Percentiles rank a stretch among this genome's conserved stretches.
Evolutionary conservation across 2,888 invertebrate species (phyloP).

Genomic region (Druceiella hillmani): DNA sequence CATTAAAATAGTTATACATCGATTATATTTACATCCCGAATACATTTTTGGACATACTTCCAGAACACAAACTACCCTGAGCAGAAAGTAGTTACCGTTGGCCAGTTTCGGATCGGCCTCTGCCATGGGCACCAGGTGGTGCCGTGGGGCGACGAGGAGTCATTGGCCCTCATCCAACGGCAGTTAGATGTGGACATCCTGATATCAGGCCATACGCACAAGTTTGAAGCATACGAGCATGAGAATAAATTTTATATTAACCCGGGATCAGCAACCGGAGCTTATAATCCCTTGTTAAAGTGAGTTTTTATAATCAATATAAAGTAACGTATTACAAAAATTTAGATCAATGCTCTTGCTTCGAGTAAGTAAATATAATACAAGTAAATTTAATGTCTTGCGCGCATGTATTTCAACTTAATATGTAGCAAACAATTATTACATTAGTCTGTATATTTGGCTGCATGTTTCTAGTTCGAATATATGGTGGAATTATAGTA

Average conservation of each 20-base stretch:
- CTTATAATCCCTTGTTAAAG: slow-evolving; percentile 90
- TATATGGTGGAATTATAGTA: too few species aligned
- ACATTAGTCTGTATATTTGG: too few species aligned
- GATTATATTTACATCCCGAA: too few species aligned
- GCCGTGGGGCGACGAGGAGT: slow-evolving; percentile 95
- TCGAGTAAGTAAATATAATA: slow-evolving; percentile 2
- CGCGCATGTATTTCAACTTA: slow-evolving; percentile 1
- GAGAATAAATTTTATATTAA: slow-evolving; percentile 99
- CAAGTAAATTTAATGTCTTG: slow-evolving; percentile 10
- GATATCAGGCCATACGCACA: slow-evolving; percentile 98
- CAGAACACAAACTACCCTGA: slow-evolving; percentile 92
- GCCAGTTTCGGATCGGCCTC: slow-evolving; percentile 96
- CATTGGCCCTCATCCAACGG: slow-evolving; percentile 87
- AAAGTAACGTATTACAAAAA: neutral
- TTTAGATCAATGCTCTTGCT: slow-evolving; percentile 4
- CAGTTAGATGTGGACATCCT: slow-evolving; percentile 98
- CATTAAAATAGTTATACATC: too few species aligned
- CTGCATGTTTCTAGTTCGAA: too few species aligned
- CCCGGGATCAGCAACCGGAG: slow-evolving; percentile 98
- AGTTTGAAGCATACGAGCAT: slow-evolving; percentile 97
- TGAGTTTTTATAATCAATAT: slow-evolving; percentile 39
- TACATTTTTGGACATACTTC: too few species aligned
- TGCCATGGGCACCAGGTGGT: slow-evolving; percentile 98
- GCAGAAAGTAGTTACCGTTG: slow-evolving; percentile 98
- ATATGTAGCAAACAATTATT: too few species aligned